These are phyloP conservation scores for Lycia hirtaria DNA, from an alignment of 2,888 invertebrate genomes.

Conservation along the genomic window DNA sequence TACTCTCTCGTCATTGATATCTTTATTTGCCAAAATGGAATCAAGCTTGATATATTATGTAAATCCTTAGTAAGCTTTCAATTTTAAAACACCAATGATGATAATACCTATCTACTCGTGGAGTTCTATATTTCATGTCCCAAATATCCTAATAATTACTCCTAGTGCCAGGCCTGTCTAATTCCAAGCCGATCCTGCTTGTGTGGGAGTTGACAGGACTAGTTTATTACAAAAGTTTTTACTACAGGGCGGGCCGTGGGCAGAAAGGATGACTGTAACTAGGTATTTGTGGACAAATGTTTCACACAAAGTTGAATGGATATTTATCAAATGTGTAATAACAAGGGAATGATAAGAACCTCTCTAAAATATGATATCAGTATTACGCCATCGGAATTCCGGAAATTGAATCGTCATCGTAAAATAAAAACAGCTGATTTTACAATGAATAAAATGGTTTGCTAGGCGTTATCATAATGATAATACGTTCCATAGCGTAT, in stretches of 20 bases:
- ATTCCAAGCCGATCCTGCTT: conserved; percentile 11
- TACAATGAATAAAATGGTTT: neutral
- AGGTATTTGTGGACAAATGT: conserved; percentile 13
- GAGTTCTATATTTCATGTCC: no score
- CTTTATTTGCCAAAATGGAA: no score
- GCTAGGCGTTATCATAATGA: neutral
- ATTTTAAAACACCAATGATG: no score
- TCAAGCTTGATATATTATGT: no score
- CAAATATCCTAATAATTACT: no score
- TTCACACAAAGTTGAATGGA: conserved; percentile 1
- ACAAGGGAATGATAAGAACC: neutral
- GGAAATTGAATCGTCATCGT: conserved; percentile 3
- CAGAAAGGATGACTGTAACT: conserved; percentile 21
- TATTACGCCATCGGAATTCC: conserved; percentile 2
- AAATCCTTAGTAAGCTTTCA: no score
- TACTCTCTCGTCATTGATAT: no score
- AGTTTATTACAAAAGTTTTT: conserved; percentile 52
- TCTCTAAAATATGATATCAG: neutral
- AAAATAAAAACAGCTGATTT: conserved; percentile 10
- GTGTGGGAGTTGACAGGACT: conserved; percentile 47
- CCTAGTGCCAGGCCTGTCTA: conserved; percentile 6
- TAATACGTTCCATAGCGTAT: no score
- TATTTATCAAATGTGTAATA: neutral
- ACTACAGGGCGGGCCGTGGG: conserved; percentile 39
- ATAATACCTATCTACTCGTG: no score